These are phyloP conservation scores for Anas bahamensis DNA, from an alignment of 2,797 vertebrate species.

Conservation along the genomic window DNA sequence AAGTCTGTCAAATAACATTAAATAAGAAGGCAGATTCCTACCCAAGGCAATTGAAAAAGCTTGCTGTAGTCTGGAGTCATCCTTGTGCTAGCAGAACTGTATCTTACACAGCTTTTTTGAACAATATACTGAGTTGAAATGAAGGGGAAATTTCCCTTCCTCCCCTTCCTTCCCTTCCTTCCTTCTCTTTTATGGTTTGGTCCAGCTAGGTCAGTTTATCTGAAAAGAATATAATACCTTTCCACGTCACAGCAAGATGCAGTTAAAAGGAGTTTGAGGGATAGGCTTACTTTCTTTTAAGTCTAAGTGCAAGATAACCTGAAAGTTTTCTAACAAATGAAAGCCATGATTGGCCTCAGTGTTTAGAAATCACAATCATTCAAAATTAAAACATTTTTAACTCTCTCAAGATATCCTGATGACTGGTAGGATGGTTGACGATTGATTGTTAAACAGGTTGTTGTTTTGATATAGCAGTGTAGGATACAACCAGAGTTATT, in stretches of 20 bases:
- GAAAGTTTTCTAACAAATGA: neutral
- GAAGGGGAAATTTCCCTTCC: neutral
- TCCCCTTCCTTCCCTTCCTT: no score
- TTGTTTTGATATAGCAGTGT: neutral
- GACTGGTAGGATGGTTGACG: neutral
- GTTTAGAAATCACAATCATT: neutral
- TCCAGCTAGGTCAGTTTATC: neutral
- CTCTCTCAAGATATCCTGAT: neutral
- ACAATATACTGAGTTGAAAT: neutral
- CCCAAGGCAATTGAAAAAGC: neutral
- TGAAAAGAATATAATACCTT: neutral
- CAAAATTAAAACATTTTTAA: neutral
- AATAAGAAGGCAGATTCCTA: neutral
- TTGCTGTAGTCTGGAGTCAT: neutral
- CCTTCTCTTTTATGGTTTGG: neutral
- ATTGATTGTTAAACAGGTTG: neutral
- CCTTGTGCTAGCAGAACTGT: neutral
- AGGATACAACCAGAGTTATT: neutral
- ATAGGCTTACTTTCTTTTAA: neutral
- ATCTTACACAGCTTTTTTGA: neutral
- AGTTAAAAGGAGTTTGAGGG: neutral
- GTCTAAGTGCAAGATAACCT: neutral
- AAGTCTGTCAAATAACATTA: neutral
- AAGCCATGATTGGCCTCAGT: neutral
- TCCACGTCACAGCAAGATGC: neutral